A percentile compares a stretch with the other conserved stretches of the same genome.
phyloP scores from a whole-genome alignment of 2,797 vertebrate species.

The Etheostoma nigrum region DNA sequence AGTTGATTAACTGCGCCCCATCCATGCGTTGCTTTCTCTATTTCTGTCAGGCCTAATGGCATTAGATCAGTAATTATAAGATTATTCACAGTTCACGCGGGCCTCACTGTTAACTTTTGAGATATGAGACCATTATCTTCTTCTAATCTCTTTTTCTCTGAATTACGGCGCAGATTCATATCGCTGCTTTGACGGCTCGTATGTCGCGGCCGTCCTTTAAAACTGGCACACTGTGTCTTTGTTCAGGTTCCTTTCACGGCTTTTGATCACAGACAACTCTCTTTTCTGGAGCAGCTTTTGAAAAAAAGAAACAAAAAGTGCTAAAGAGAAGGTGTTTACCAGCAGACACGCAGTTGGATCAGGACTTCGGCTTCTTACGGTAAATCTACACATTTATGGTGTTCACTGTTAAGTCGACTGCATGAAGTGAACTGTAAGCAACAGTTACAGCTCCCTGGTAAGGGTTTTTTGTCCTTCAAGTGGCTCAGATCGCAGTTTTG shows the following conservation, averaged over 20 bases:
- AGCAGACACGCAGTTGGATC: constrained; percentile 29
- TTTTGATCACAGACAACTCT: constrained; percentile 46
- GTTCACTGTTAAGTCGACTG: constrained; percentile 2
- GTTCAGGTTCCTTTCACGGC: constrained; percentile 59
- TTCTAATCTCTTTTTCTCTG: constrained; percentile 87
- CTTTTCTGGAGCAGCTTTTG: constrained; percentile 41
- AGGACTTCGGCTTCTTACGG: not conserved
- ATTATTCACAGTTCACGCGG: constrained; percentile 86
- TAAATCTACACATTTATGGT: not conserved
- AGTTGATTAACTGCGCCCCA: constrained; percentile 86
- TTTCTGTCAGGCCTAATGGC: constrained; percentile 88
- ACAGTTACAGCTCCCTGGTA: no score
- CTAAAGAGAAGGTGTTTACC: constrained; percentile 31
- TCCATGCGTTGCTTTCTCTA: constrained; percentile 87
- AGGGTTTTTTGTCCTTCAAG: no score
- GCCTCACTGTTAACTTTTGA: constrained; percentile 87
- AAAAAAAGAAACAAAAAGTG: constrained; percentile 9
- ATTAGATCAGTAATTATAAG: constrained; percentile 88
- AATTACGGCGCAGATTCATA: constrained; percentile 84
- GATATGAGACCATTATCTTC: constrained; percentile 88
- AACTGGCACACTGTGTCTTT: constrained; percentile 57
- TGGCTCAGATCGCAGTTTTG: no score
- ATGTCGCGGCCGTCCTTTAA: constrained; percentile 60
- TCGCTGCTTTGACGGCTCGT: constrained; percentile 74
- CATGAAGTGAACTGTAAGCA: not conserved